phyloP scores from a whole-genome alignment of 2,797 vertebrate genomes.

The Chrysolophus pictus region DNA sequence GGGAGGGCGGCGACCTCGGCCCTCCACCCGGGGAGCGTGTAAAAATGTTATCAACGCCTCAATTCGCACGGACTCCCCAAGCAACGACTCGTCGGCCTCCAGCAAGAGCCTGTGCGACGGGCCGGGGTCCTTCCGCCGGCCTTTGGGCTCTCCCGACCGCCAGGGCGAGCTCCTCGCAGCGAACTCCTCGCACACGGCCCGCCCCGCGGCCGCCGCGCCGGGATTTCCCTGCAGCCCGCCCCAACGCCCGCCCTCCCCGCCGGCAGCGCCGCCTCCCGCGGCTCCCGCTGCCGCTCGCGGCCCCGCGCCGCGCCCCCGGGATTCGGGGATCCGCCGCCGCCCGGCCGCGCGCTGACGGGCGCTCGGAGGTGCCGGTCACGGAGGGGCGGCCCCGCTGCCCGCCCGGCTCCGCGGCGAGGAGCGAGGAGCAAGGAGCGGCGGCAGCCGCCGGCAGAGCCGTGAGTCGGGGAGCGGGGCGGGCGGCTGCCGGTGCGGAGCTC shows the following conservation, averaged over 20 bases:
- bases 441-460: constrained; percentile 1
- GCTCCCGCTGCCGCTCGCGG: neutral
- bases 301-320: neutral
- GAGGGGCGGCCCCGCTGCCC: neutral
- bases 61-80: neutral
- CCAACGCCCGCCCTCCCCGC: neutral
- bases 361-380: constrained; percentile 11
- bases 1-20: neutral
- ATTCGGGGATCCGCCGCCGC: neutral
- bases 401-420: neutral
- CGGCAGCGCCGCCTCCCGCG: neutral
- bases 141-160: neutral
- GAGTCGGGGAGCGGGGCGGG: neutral
- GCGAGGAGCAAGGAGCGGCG: neutral
- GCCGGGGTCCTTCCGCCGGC: neutral
- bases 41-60: neutral
- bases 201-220: neutral
- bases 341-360: neutral
- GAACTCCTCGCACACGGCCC: no score
- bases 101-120: neutral
- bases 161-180: neutral
- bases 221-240: constrained; percentile 41
- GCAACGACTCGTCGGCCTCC: neutral
- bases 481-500: neutral
- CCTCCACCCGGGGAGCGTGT: neutral